phyloP scores from a whole-genome alignment of 1,140 invertebrate genomes.

The Drosophila cardini region DNA sequence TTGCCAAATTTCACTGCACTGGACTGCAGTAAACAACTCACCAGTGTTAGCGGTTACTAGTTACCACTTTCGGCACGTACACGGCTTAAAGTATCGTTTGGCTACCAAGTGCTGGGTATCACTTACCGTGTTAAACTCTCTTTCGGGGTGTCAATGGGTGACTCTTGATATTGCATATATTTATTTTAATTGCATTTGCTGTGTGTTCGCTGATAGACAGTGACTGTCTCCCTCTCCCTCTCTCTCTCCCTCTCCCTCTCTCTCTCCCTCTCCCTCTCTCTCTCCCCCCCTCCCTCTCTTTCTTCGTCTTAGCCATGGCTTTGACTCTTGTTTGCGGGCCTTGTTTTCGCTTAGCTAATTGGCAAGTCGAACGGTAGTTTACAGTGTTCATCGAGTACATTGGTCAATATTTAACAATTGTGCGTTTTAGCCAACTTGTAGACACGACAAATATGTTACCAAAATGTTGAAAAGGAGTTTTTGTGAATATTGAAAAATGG shows the following conservation, averaged over 20 bases:
- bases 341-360: conserved; percentile 41
- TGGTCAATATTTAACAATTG: background rate
- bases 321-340: conserved; percentile 18
- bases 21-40: conserved; percentile 50
- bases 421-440: background rate
- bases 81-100: conserved; percentile 62
- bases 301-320: background rate
- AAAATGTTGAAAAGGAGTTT: too few species aligned
- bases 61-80: conserved; percentile 62
- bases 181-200: conserved; percentile 69
- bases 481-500: too few species aligned
- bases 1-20: conserved; percentile 65
- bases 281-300: background rate
- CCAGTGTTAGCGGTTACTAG: conserved; percentile 15
- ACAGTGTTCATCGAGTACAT: background rate
- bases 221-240: background rate
- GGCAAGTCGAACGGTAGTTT: conserved; percentile 29
- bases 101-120: conserved; percentile 53
- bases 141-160: conserved; percentile 40
- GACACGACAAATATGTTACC: too few species aligned
- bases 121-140: conserved; percentile 37
- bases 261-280: background rate
- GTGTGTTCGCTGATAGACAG: conserved; percentile 22
- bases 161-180: conserved; percentile 69
- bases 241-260: background rate